Conservation (phyloP, 1,140 invertebrate species). For the Triops longicaudatus region DNA sequence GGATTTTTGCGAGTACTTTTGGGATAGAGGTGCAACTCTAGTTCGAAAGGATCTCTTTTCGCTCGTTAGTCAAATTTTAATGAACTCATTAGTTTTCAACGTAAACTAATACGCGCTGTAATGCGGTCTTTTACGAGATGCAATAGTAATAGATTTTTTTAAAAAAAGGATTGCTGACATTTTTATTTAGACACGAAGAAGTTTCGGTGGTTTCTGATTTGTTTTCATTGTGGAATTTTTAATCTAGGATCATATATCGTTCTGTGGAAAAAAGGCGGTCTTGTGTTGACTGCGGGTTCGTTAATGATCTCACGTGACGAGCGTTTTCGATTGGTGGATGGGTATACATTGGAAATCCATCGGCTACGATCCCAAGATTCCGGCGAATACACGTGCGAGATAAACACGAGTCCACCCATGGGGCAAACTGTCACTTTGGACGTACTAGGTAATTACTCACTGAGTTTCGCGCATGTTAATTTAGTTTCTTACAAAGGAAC, state of each 20-base stretch:
- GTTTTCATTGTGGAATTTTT: not conserved
- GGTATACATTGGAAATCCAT: slow-evolving; percentile 37
- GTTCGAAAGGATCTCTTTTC: not conserved
- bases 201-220: not conserved
- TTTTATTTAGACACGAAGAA: not conserved
- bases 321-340: slow-evolving; percentile 18
- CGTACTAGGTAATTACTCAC: slow-evolving; percentile 46
- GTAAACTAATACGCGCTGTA: no score
- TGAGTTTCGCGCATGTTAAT: not conserved
- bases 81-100: not conserved
- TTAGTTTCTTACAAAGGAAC: not conserved
- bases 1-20: not conserved
- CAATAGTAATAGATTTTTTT: no score
- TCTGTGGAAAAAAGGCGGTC: slow-evolving; percentile 23
- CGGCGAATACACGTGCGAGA: slow-evolving; percentile 54
- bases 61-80: not conserved
- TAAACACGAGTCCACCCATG: slow-evolving; percentile 53
- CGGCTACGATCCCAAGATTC: slow-evolving; percentile 48
- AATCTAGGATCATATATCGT: slow-evolving; percentile 26
- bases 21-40: not conserved
- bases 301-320: slow-evolving; percentile 23
- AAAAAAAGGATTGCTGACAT: not conserved
- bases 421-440: slow-evolving; percentile 53
- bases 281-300: slow-evolving; percentile 20
- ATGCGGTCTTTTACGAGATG: no score